Evolutionary conservation across 2,888 invertebrate species (phyloP), one percentile per base, ranked within the genome.

Genomic region (Hoplodrina ambigua): DNA sequence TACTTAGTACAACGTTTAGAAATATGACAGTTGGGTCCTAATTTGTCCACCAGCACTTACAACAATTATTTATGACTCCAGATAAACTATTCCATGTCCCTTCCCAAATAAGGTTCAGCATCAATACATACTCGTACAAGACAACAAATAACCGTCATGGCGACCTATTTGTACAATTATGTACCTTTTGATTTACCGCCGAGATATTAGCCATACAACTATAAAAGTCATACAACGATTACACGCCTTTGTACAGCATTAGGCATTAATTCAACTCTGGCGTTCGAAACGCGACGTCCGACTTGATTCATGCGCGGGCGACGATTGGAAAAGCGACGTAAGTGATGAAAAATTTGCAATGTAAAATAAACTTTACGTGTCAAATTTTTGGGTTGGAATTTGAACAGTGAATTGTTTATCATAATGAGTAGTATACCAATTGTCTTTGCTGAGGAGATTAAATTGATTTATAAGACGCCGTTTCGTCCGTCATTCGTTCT

Each of bases 401-500:
- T 37, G 55, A 54, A 6, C 74, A 67, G 17, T 25, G n/a, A 41
- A 1, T 8, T 41, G 49, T 68, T 30, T 64, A 74, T 73, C 78
- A 80, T 79, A 78, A 83, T 81, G 79, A 77, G 77, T 77, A 85
- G 82, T 80, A 82, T 86, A 85, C 89, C 92, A 91, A 94, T 94
- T 94, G 94, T 94, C 94, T 94, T 92, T 88, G 88, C 86, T 78
- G 88, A 81, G 86, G 85, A 90, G 91, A 94, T 93, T 92, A 94
- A 93, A 93, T 92, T 95, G 94, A 95, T 95, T 95, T 95, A 95
- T 91, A 89, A 76, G 91, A 88, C 90, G 89, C 88, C 81, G 85
- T 90, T 90, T 83, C 89, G 92, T 93, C 92, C 90, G 92, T 92
- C 91, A 90, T 86, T 86, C 85, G 85, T 93, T 92, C 92, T 88